Base-by-base conservation (phyloP, 2,888 invertebrate species). In the Torymus aiolomorphi region DNA sequence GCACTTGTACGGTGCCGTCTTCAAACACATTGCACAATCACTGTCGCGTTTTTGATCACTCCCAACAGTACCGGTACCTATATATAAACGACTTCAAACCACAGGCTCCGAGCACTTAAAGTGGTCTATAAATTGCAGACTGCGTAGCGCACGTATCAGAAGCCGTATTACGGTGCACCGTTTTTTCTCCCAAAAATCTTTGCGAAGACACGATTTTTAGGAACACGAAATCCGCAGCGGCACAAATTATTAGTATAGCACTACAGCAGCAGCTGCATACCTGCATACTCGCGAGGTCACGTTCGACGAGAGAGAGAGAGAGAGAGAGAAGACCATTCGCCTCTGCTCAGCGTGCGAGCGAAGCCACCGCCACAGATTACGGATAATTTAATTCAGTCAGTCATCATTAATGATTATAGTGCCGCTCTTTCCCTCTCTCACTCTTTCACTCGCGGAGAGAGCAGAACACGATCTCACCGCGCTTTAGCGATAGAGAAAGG, bases 351-450 rank as follows among this genome's bases (percentile, higher is more conserved):
- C 42, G 82, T 66, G 11, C 83, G 83, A 86, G 85, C 86, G 81
- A 16, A 77, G 76, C 81, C 82, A 73, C 86, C 85, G 87, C 51
- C 11, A 18, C 63, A 66, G 80, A 88, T 89, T 88, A 88, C 83
- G 82, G 88, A 87, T 88, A 88, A 89, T 89, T 88, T 86, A 87
- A 88, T 87, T 88, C 89, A 88, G 86, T 87, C 87, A 86, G 86
- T 87, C 84, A 85, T 86, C 86, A 78, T 85, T 87, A 87, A 86
- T 86, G 88, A 88, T 88, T 87, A 87, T 83, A 85, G 87, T 84
- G 84, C 76, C 80, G 79, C 78, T 65, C 67, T 57, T n/a, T n/a
- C 62, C 51, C 63, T 59, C 31, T 11, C 11, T 59, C 31, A n/a
- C 57, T 77, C 49, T 62, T 56, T 65, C 65, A 18, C 24, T 52